Conservation (phyloP, 2,888 invertebrate species). For the Ormia ochracea region DNA sequence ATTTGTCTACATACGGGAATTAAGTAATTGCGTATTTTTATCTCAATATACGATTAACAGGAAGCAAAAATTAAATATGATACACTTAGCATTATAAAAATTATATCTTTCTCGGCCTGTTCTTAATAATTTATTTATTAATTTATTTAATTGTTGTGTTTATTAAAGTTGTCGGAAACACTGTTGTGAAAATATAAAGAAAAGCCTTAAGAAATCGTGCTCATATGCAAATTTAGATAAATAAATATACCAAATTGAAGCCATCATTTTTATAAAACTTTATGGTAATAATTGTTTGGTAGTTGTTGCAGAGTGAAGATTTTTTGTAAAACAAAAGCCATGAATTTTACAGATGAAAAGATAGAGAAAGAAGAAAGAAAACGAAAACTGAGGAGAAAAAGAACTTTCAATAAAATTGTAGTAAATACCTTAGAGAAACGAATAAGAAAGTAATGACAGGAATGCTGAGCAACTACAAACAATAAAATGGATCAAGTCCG, state of each 20-base stretch:
- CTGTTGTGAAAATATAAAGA: background rate
- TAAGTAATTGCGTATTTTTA: no score
- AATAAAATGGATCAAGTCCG: background rate
- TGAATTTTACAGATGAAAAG: conserved; percentile 14
- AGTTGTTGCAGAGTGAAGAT: conserved; percentile 4
- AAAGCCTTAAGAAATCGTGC: background rate
- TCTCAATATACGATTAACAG: no score
- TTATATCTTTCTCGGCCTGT: no score
- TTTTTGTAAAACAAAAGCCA: conserved; percentile 8
- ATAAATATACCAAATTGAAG: background rate
- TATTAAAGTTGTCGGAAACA: background rate
- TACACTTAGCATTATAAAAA: no score
- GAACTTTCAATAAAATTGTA: conserved; percentile 1
- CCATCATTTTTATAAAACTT: background rate
- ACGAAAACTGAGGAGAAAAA: background rate
- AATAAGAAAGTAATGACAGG: conserved; percentile 27
- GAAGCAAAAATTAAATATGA: no score
- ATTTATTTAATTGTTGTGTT: background rate
- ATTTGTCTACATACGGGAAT: no score
- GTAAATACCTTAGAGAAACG: background rate
- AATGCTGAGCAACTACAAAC: conserved; percentile 20
- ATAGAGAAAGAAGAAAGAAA: conserved; percentile 1
- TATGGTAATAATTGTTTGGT: conserved; percentile 6
- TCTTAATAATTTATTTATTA: no score
- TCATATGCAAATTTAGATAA: background rate